Percentiles rank a stretch among this genome's conserved stretches.
Conservation (phyloP, 2,888 invertebrate species). For the Diloba caeruleocephala region DNA sequence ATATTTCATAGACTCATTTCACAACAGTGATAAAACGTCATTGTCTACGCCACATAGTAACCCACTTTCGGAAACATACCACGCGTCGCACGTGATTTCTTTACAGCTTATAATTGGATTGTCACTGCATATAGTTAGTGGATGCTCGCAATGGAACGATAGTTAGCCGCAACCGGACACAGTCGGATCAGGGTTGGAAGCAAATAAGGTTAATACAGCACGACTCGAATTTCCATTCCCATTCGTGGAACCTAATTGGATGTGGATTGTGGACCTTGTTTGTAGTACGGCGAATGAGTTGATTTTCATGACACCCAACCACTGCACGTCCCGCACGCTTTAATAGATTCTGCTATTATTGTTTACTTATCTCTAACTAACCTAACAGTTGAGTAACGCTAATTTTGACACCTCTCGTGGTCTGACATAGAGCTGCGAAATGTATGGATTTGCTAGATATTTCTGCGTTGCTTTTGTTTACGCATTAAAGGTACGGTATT, state of each 20-base stretch:
- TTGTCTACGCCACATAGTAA: no score
- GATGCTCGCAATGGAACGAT: conserved; percentile 43
- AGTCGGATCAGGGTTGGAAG: conserved; percentile 48
- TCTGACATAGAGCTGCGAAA: background rate
- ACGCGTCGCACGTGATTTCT: conserved; percentile 32
- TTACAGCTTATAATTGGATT: conserved; percentile 43
- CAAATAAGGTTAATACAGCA: conserved; percentile 66
- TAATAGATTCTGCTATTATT: conserved; percentile 61
- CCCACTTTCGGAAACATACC: conserved; percentile 3
- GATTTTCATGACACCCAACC: conserved; percentile 64
- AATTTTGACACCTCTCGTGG: conserved; percentile 16
- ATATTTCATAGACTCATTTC: no score
- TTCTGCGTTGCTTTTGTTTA: background rate
- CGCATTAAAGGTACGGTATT: no score
- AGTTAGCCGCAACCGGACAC: conserved; percentile 46
- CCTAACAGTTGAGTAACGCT: conserved; percentile 36
- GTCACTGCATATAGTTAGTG: conserved; percentile 27
- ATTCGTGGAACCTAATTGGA: conserved; percentile 66
- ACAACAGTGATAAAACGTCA: no score
- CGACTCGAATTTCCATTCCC: conserved; percentile 63
- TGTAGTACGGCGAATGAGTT: conserved; percentile 59
- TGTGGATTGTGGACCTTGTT: conserved; percentile 58
- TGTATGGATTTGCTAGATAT: background rate
- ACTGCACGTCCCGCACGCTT: conserved; percentile 32
- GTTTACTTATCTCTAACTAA: conserved; percentile 65